Evolutionary conservation across 2,797 vertebrate species (phyloP).

Genomic region (Kryptolebias ocellatus): DNA sequence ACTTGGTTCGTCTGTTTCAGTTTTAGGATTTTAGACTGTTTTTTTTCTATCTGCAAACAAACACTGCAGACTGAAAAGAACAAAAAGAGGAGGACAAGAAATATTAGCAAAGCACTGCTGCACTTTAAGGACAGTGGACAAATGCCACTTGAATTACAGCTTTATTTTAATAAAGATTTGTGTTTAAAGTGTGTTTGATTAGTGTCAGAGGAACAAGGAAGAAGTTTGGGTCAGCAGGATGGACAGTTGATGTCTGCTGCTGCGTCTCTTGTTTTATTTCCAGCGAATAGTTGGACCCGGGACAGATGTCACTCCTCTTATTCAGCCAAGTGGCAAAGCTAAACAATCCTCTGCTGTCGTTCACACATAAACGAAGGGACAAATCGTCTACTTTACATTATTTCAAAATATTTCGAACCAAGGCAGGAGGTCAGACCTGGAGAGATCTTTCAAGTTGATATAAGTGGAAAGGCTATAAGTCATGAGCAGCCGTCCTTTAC

Average conservation of each 20-base stretch:
- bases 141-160: not conserved
- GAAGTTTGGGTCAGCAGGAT: not conserved
- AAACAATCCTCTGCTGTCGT: slow-evolving; percentile 31
- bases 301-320: slow-evolving; percentile 15
- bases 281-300: slow-evolving; percentile 9
- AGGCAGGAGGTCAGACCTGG: slow-evolving; percentile 18
- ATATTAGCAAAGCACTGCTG: slow-evolving; percentile 9
- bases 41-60: not conserved
- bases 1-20: slow-evolving; percentile 14
- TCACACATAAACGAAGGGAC: no score
- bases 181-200: slow-evolving; percentile 1
- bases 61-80: not conserved
- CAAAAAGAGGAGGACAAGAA: not conserved
- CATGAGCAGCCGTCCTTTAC: slow-evolving; percentile 6
- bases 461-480: not conserved
- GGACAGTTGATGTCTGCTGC: slow-evolving; percentile 16
- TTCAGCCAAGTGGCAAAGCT: slow-evolving; percentile 68
- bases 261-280: slow-evolving; percentile 24
- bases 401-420: slow-evolving; percentile 53
- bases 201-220: slow-evolving; percentile 1
- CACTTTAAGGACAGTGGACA: not conserved
- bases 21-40: not conserved
- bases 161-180: not conserved
- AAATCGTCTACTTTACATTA: slow-evolving; percentile 60
- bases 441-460: not conserved